phyloP scores from a whole-genome alignment of 2,797 vertebrate species.

The Octomys mimax region DNA sequence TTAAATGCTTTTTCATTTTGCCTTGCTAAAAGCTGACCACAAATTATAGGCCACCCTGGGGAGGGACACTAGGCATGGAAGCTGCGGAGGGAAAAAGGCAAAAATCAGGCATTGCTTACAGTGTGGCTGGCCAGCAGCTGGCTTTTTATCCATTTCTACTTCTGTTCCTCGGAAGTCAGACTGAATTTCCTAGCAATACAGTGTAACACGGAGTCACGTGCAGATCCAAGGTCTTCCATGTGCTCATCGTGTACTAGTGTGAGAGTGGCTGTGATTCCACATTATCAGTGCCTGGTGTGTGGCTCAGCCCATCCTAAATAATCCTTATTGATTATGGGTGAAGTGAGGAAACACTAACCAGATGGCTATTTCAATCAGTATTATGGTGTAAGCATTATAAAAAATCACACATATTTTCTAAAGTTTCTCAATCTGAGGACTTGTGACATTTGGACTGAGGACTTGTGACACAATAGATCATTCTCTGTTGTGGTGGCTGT shows the following conservation, averaged over 20 bases:
- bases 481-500: background rate
- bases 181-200: background rate
- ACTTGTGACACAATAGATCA: background rate
- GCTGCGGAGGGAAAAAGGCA: background rate
- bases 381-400: background rate
- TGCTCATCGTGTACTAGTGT: background rate
- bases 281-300: background rate
- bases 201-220: conserved; percentile 44
- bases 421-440: background rate
- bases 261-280: background rate
- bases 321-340: conserved; percentile 7
- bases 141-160: conserved; percentile 54
- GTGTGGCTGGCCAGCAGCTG: background rate
- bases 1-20: background rate
- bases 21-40: background rate
- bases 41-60: background rate
- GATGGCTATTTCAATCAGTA: conserved; percentile 44
- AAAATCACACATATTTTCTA: background rate
- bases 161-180: conserved; percentile 31
- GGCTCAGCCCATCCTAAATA: conserved; percentile 41
- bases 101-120: background rate
- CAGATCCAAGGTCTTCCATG: conserved; percentile 43
- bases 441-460: background rate
- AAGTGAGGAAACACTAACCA: conserved; percentile 32
- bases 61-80: background rate